A percentile compares a stretch with the other conserved stretches of the same genome.
Conservation (phyloP, 2,113 vertebrate genomes). For the Felis catus region F.catus_Fca126_mat1.0 CM031412.1:221337501-221338000, state of each 20-base stretch:
- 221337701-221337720: too few relatives aligned
- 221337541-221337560: background rate
- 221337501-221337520: background rate
- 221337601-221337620: background rate
- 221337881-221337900: background rate
- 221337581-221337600: background rate
- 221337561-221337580: background rate
- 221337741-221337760: too few relatives aligned
- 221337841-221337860: fast-evolving
- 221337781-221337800: background rate
- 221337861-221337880: too few relatives aligned
- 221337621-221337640: background rate
- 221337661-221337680: background rate
- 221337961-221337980: background rate
- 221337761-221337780: background rate
- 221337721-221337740: too few relatives aligned
- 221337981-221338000: background rate
- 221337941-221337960: background rate
- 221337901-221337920: background rate
- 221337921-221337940: background rate
- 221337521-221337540: background rate
- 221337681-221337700: too few relatives aligned
- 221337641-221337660: background rate
- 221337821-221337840: background rate
- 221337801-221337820: background rate